Evolutionary conservation across 30 jellyfish, hydroid and myxozoan species (phyloP).

Genomic region (Sanderia malayensis): DNA sequence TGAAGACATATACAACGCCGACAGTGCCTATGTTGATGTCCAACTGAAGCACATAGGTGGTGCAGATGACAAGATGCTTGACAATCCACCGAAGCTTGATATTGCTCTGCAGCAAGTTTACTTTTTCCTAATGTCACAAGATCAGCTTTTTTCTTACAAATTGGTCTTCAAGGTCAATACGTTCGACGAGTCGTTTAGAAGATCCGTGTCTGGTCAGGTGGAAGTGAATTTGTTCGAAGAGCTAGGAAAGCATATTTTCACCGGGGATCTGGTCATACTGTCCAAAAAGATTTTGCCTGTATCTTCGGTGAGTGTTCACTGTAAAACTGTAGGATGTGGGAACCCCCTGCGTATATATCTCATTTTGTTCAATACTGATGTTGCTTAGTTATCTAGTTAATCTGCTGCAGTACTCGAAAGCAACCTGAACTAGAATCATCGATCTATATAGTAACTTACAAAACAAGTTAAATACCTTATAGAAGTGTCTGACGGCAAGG

Average conservation of each 20-base stretch:
- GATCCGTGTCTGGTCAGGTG: slow-evolving; percentile 80
- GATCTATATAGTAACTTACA: too few relatives aligned
- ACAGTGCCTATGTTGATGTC: slow-evolving; percentile 96
- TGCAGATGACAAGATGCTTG: slow-evolving; percentile 27
- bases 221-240: slow-evolving; percentile 72
- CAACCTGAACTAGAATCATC: too few relatives aligned
- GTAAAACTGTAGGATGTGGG: too few relatives aligned
- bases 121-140: slow-evolving; percentile 74
- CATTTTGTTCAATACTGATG: too few relatives aligned
- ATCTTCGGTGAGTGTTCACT: slow-evolving; percentile 23
- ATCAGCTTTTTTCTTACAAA: slow-evolving; percentile 83
- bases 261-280: slow-evolving; percentile 78
- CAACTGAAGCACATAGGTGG: slow-evolving; percentile 68
- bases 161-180: slow-evolving; percentile 84
- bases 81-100: slow-evolving; percentile 88
- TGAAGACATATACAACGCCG: slow-evolving; percentile 68
- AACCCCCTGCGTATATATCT: too few relatives aligned
- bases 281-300: slow-evolving; percentile 63
- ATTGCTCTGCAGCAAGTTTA: slow-evolving; percentile 92
- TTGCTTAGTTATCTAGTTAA: too few relatives aligned
- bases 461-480: too few relatives aligned
- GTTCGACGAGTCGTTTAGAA: slow-evolving; percentile 78
- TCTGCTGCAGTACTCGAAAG: too few relatives aligned
- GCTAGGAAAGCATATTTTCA: slow-evolving; percentile 73
- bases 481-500: too few relatives aligned